Percentiles rank a stretch among this genome's conserved stretches.
phyloP scores from a whole-genome alignment of 2,797 vertebrate genomes.

The Enteromius trimaculatus region DNA sequence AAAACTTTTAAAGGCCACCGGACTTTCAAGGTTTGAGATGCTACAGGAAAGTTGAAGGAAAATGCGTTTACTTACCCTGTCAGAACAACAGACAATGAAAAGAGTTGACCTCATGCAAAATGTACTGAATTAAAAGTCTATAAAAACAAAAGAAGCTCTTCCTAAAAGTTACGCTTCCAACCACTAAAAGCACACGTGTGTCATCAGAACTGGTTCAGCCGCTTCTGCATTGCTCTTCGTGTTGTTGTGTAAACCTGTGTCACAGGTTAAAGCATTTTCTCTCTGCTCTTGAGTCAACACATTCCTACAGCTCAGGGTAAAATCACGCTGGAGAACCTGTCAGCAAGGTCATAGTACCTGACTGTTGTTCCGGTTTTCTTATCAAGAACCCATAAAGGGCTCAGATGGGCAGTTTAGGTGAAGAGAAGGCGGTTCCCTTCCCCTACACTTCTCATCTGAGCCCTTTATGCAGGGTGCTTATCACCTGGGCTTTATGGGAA shows the following conservation, averaged over 20 bases:
- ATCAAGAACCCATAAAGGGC: slow-evolving; percentile 26
- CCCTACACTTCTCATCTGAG: slow-evolving; percentile 32
- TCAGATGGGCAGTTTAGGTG: no score
- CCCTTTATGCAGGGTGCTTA: not conserved
- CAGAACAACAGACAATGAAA: not conserved
- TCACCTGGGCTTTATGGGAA: slow-evolving; percentile 24
- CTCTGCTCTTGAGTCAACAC: slow-evolving; percentile 17
- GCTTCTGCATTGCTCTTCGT: slow-evolving; percentile 31
- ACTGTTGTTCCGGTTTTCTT: slow-evolving; percentile 41
- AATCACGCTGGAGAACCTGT: slow-evolving; percentile 11
- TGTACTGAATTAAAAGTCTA: not conserved
- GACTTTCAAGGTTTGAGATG: not conserved
- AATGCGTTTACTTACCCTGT: slow-evolving; percentile 16
- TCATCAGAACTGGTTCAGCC: slow-evolving; percentile 58
- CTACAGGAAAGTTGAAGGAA: not conserved
- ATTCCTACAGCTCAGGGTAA: not conserved
- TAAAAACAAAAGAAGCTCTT: not conserved
- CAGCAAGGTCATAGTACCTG: not conserved
- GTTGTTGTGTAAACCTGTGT: slow-evolving; percentile 50
- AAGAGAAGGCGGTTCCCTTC: not conserved
- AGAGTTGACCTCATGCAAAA: slow-evolving; percentile 13
- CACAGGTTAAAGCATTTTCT: slow-evolving; percentile 19
- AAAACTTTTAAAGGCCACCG: not conserved
- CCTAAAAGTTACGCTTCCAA: not conserved
- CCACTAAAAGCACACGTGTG: not conserved